Base-by-base conservation (phyloP, 2,888 invertebrate species). In the Zaprionus obscuricornis region DNA sequence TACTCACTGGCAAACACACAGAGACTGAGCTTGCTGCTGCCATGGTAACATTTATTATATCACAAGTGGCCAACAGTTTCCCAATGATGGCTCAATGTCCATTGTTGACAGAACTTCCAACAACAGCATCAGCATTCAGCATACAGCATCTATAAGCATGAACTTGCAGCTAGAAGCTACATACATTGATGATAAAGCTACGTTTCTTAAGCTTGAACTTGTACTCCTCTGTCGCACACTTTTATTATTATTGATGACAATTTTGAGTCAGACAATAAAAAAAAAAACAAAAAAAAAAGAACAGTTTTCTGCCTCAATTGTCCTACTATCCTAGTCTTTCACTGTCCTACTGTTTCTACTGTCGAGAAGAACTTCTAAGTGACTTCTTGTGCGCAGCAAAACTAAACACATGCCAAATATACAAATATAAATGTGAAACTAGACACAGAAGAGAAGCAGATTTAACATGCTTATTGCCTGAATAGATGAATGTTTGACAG, bases 191-290 rank as follows among this genome's bases (percentile, higher is more conserved):
- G n/a, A n/a, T n/a, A n/a, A n/a, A n/a, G n/a, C n/a, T n/a, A n/a
- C n/a, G n/a, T n/a, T n/a, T n/a, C n/a, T n/a, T n/a, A n/a, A n/a
- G n/a, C n/a, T n/a, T n/a, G n/a, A n/a, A n/a, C n/a, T n/a, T 60
- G 31, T 14, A 46, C 68, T 55, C 40, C 42, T 66, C 56, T 37
- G 66, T 54, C 68, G 58, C 63, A n/a, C n/a, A 64, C 79, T 76
- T 85, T 79, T 81, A 86, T 82, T 84, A 86, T 82, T 82, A 82
- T 86, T 86, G 82, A 82, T 86, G 86, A 82, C 86, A 84, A 76
- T 82, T 82, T 81, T 81, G 84, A 85, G 86, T n/a, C 73, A 70
- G 73, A 85, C 86, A 85, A 81, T 81, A 85, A 85, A 85, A 59
- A 45, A 58, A 66, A 72, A 72, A 66, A 46, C 47, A 31, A 45